A percentile compares a stretch with the other conserved stretches of the same genome.
Evolutionary conservation across 2,113 vertebrate genomes (phyloP).

Genomic region (Chlorodrepanis virens): DNA sequence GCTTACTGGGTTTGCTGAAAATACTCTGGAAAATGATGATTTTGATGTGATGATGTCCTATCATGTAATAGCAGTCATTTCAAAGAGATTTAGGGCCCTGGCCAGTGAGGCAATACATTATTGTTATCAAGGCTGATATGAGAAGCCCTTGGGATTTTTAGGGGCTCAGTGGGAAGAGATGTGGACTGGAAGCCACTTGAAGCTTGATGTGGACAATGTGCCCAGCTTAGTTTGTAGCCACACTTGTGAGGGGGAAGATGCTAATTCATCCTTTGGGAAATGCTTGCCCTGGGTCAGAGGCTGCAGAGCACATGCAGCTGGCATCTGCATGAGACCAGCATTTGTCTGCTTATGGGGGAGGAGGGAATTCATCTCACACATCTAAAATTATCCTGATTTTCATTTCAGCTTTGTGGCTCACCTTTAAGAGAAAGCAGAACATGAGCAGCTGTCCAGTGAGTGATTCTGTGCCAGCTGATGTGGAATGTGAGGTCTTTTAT

Average conservation of each 20-base stretch:
- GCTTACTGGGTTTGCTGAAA: background rate
- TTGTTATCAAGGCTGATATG: background rate
- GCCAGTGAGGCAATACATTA: background rate
- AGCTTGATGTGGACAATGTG: rapidly evolving
- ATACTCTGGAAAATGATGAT: background rate
- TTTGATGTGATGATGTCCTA: background rate
- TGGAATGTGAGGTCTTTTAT: conserved; percentile 23
- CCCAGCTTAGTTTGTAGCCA: background rate
- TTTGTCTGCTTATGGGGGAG: background rate
- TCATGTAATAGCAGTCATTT: background rate
- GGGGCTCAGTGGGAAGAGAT: background rate
- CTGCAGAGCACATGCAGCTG: background rate
- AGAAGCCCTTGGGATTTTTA: background rate
- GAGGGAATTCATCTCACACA: background rate
- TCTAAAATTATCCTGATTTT: background rate
- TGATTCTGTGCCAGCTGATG: conserved; percentile 27
- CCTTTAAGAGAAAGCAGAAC: conserved; percentile 28
- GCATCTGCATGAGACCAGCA: background rate
- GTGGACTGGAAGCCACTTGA: background rate
- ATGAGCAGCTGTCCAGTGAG: background rate
- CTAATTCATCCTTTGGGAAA: background rate
- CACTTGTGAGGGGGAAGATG: background rate
- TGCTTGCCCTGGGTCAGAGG: background rate
- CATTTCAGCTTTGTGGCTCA: conserved; percentile 3
- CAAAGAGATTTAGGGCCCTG: background rate